Evolutionary conservation across 2,113 vertebrate species (phyloP).

Genomic region (Dendrocopos noguchii): DNA sequence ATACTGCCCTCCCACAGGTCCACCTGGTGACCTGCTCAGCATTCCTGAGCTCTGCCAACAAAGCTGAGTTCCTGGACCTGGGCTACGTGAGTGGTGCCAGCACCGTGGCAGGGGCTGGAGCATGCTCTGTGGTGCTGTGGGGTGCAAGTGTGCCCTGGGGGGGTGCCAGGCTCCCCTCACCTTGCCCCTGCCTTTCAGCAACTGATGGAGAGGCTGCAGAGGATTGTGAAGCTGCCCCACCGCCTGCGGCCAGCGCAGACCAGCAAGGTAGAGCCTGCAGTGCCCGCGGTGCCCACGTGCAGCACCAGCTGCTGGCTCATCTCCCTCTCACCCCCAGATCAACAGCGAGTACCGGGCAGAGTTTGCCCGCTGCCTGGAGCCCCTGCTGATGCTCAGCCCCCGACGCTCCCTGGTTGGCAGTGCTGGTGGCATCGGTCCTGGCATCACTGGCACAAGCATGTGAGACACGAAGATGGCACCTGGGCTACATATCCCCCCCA

Average conservation of each 20-base stretch:
- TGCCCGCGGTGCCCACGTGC: fast-evolving
- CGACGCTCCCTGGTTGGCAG: slow-evolving; percentile 73
- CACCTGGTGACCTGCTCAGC: slow-evolving; percentile 92
- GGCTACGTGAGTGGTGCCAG: slow-evolving; percentile 86
- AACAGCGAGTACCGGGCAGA: slow-evolving; percentile 88
- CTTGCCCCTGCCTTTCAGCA: slow-evolving; percentile 71
- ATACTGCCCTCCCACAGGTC: slow-evolving; percentile 67
- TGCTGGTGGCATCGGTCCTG: slow-evolving; percentile 49
- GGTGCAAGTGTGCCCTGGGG: fast-evolving
- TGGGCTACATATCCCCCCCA: neutral
- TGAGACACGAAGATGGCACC: slow-evolving; percentile 17
- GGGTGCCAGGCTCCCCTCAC: neutral
- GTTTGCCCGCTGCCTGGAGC: slow-evolving; percentile 88
- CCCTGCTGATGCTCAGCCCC: slow-evolving; percentile 81
- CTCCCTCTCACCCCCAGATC: slow-evolving; percentile 72
- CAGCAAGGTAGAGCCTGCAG: slow-evolving; percentile 84
- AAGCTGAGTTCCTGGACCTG: slow-evolving; percentile 92
- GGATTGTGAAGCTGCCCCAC: slow-evolving; percentile 87
- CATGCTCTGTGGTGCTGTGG: fast-evolving
- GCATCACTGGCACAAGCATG: slow-evolving; percentile 62
- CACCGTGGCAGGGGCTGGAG: fast-evolving
- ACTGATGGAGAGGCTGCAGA: slow-evolving; percentile 90
- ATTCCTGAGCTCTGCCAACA: slow-evolving; percentile 91
- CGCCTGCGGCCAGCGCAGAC: slow-evolving; percentile 87
- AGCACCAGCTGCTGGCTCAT: fast-evolving